Percentiles rank a stretch among this genome's conserved stretches.
phyloP scores from a whole-genome alignment of 1,140 invertebrate species.

The Campoletis sonorensis region DNA sequence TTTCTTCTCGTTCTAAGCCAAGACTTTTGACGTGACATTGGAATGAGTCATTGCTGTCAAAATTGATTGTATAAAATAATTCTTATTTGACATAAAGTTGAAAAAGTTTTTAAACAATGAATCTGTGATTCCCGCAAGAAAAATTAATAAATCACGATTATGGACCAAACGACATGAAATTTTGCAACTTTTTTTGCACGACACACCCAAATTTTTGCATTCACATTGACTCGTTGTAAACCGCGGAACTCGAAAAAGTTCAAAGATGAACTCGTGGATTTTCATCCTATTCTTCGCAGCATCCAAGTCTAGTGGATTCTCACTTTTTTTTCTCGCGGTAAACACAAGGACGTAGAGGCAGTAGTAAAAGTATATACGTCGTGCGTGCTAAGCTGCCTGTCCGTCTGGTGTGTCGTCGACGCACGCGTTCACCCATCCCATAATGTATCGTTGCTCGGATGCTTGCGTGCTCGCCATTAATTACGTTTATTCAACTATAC shows the following conservation, averaged over 20 bases:
- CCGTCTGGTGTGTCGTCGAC: conserved; percentile 11
- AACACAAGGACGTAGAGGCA: neutral
- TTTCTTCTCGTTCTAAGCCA: neutral
- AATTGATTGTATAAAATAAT: neutral
- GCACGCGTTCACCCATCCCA: conserved; percentile 31
- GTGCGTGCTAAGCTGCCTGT: conserved; percentile 18
- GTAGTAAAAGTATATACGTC: conserved; percentile 43
- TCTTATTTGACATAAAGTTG: no score
- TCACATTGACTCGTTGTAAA: no score
- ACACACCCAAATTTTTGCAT: no score
- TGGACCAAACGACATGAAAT: no score
- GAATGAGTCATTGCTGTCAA: neutral
- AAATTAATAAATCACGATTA: no score
- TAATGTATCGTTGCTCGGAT: conserved; percentile 17
- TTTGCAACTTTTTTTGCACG: no score
- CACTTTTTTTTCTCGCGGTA: neutral
- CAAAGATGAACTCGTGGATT: neutral
- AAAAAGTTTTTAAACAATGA: no score
- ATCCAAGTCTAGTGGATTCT: conserved; percentile 20
- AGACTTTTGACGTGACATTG: neutral
- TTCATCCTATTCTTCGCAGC: neutral
- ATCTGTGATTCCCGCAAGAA: no score
- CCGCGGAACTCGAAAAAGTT: neutral
- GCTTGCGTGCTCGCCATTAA: conserved; percentile 52
- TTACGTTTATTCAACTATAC: conserved; percentile 62